Evolutionary conservation across 2,888 invertebrate genomes (phyloP).

Genomic region (Cheilosia urbana): DNA sequence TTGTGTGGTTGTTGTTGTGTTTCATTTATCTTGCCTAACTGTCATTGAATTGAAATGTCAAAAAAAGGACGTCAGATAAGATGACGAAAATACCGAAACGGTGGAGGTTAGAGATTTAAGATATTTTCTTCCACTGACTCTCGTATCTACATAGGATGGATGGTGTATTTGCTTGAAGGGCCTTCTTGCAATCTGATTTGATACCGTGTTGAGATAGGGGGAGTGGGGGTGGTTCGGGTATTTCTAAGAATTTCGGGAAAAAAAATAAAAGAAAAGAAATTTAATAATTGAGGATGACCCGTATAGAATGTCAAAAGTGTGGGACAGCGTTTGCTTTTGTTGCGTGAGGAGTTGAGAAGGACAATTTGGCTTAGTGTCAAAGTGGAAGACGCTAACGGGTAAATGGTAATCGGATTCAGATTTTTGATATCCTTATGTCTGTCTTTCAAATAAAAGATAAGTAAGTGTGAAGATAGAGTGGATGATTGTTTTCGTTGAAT

Average conservation of each 20-base stretch:
- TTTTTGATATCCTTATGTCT: background rate
- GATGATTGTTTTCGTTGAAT: background rate
- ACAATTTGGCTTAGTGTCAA: slow-evolving; percentile 18
- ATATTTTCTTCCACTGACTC: slow-evolving; percentile 6
- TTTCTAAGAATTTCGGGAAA: slow-evolving; percentile 6
- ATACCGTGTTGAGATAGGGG: slow-evolving; percentile 1
- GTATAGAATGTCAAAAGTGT: slow-evolving; percentile 41
- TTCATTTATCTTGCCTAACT: slow-evolving; percentile 37
- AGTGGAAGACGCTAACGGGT: background rate
- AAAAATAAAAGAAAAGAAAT: background rate
- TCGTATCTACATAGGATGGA: slow-evolving; percentile 17
- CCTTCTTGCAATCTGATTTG: slow-evolving; percentile 39
- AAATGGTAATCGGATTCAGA: slow-evolving; percentile 15
- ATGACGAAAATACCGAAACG: slow-evolving; percentile 57
- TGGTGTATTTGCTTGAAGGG: slow-evolving; percentile 2
- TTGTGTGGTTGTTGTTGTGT: slow-evolving; percentile 52
- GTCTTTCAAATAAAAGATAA: background rate
- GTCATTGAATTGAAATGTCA: slow-evolving; percentile 61
- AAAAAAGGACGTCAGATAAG: slow-evolving; percentile 55
- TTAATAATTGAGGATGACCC: slow-evolving; percentile 59
- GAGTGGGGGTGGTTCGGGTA: background rate
- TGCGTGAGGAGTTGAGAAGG: slow-evolving; percentile 9
- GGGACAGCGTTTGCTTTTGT: slow-evolving; percentile 11
- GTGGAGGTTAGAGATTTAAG: slow-evolving; percentile 40
- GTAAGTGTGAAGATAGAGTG: background rate